Percentiles rank a stretch among this genome's conserved stretches.
These are phyloP conservation scores for Drosophila busckii DNA, from an alignment of 1,140 invertebrate genomes.

Conservation along the genomic window DNA sequence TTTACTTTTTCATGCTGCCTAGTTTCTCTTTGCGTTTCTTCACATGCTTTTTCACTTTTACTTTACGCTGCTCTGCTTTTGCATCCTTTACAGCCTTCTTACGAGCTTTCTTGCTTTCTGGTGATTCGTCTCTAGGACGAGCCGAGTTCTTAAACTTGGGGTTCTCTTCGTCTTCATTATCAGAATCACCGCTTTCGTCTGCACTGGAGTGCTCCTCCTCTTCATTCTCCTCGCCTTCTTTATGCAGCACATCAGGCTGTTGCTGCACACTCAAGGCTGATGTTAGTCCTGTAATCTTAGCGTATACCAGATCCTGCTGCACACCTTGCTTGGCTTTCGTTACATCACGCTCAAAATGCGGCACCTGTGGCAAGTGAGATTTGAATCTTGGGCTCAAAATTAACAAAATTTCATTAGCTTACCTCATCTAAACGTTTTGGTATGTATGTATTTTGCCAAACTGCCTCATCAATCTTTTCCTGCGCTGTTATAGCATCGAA, in stretches of 20 bases:
- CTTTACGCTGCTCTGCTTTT: constrained; percentile 94
- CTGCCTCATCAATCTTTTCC: constrained; percentile 89
- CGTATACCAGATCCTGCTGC: constrained; percentile 88
- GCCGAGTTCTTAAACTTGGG: constrained; percentile 84
- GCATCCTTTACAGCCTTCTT: constrained; percentile 93
- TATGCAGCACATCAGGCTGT: constrained; percentile 80
- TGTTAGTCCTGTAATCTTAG: constrained; percentile 91
- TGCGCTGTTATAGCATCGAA: constrained; percentile 84
- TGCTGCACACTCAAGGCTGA: constrained; percentile 86
- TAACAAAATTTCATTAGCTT: constrained; percentile 1
- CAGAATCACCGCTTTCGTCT: constrained; percentile 65
- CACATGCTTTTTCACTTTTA: constrained; percentile 96
- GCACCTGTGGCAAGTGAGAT: constrained; percentile 81
- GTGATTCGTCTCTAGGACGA: constrained; percentile 91
- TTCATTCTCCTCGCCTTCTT: background rate
- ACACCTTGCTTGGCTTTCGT: constrained; percentile 87
- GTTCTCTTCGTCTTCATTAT: constrained; percentile 79
- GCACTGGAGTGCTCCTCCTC: constrained; percentile 67
- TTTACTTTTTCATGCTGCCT: constrained; percentile 73
- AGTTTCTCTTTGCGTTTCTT: constrained; percentile 93
- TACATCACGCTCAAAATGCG: constrained; percentile 94
- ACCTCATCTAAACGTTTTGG: constrained; percentile 96
- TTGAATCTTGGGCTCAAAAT: no score
- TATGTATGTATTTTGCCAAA: constrained; percentile 97
- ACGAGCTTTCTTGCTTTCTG: constrained; percentile 89